A percentile compares a stretch with the other conserved stretches of the same genome.
Conservation (phyloP, 2,888 invertebrate species). For the Allophyes oxyacanthae region DNA sequence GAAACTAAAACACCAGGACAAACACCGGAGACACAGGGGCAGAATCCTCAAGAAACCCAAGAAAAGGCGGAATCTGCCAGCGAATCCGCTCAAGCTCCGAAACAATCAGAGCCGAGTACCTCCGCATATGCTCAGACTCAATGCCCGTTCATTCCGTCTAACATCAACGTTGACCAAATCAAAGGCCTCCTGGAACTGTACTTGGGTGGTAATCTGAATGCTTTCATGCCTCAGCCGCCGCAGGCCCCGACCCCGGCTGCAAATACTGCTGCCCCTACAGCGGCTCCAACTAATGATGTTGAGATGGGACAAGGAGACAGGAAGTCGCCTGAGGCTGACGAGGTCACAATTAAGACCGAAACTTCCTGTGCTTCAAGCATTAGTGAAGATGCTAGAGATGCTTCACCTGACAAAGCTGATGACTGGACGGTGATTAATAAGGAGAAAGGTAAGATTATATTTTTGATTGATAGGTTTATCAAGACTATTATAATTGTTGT, state of each 20-base stretch:
- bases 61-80: constrained; percentile 38
- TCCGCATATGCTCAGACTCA: constrained; percentile 33
- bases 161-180: constrained; percentile 13
- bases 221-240: constrained; percentile 10
- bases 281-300: constrained; percentile 47
- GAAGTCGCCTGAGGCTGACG: constrained; percentile 45
- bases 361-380: constrained; percentile 49
- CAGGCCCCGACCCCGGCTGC: constrained; percentile 15
- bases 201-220: constrained; percentile 2
- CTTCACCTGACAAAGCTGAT: constrained; percentile 73
- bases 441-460: constrained; percentile 72
- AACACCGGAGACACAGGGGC: constrained; percentile 27
- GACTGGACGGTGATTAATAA: constrained; percentile 82
- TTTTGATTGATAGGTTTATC: constrained; percentile 2
- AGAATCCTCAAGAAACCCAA: constrained; percentile 36
- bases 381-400: constrained; percentile 59
- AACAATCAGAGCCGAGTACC: constrained; percentile 36
- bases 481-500: background rate
- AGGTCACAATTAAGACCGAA: constrained; percentile 44
- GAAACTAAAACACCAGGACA: constrained; percentile 32
- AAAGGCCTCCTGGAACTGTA: constrained; percentile 15
- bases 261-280: constrained; percentile 28
- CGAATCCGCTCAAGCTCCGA: constrained; percentile 42
- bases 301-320: constrained; percentile 68
- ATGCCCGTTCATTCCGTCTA: constrained; percentile 27